Conservation (phyloP, 2,888 invertebrate genomes). For the Sminthurides aquaticus region DNA sequence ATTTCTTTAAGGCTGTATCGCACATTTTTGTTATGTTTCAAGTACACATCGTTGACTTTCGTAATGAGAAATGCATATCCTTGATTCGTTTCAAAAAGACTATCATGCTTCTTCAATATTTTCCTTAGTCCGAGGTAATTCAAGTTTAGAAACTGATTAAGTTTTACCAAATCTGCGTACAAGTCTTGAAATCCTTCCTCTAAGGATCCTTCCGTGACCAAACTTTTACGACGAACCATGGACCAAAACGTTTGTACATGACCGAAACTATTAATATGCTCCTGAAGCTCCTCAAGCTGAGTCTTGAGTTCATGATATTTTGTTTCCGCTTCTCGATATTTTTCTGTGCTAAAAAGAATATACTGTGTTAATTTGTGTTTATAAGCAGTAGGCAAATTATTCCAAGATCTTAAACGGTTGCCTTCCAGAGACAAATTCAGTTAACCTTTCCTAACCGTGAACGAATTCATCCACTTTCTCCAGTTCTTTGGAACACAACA, state of each 20-base stretch:
- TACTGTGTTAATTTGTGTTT: too few species aligned
- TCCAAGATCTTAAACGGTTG: too few species aligned
- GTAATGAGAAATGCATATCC: neutral
- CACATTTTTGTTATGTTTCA: neutral
- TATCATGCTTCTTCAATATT: constrained; percentile 16
- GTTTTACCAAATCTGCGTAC: neutral
- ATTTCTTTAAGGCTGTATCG: constrained; percentile 3
- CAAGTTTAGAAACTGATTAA: constrained; percentile 5
- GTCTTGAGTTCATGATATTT: neutral
- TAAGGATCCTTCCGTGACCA: neutral
- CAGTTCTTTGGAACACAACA: neutral
- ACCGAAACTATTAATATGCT: too few species aligned
- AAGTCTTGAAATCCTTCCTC: too few species aligned
- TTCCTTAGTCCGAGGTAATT: constrained; percentile 15
- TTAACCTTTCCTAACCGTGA: constrained; percentile 7
- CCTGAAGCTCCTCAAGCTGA: too few species aligned
- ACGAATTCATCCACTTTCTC: constrained; percentile 14
- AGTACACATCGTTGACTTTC: neutral
- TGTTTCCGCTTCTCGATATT: neutral
- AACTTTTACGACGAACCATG: neutral
- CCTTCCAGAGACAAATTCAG: too few species aligned
- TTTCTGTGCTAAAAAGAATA: neutral
- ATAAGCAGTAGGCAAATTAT: too few species aligned
- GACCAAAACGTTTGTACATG: neutral
- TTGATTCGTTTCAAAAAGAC: neutral